Base-by-base conservation (phyloP, 2,113 vertebrate species). In the Menidia beryllina region DNA sequence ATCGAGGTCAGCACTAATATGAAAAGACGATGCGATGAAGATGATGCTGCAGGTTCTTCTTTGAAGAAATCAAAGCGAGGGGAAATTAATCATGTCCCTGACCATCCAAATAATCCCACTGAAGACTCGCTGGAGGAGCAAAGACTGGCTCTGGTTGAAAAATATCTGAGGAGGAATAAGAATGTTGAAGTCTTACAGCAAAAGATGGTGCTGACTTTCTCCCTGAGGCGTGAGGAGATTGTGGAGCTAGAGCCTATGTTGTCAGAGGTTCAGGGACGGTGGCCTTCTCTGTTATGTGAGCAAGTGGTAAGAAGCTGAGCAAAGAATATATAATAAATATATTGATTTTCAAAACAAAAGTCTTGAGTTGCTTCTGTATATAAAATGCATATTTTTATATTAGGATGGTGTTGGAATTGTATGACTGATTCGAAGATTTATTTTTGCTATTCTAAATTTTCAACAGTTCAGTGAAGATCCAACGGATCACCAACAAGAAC, bases 401-500 rank as follows among this genome's bases (percentile, higher is more conserved):
- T 14, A 19, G 17, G 41, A 19, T 43, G 6, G 3, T 19, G 41
- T n/a, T n/a, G n/a, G n/a, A 43, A 19, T 19, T 43, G 3, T 43
- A 5, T 43, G 8, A 15, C 41, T 43, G 3, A 30, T 19, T 17
- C 7, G 24, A 26, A 25, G 23, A 15, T 25, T 25, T 6, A 24
- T 7, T 6, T 14, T 23, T 51, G 5, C 13, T 24, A 14, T 24
- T 9, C 8, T 3, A 41, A 12, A 41, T 56, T 24, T 24, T 72
- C 23, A 60, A 60, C 56, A 60, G 56, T 52, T 70, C 7, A 41
- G 21, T 1, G 12, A 51, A 21, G 56, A 45, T 73, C 24, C 6
- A 57, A 58, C 34, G 24, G 1, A 58, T 73, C 43, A 73, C 53
- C 9, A 73, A 64, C 52, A 73, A 73, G 14, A 41, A 65, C 60